Conservation (phyloP, 2,113 vertebrate genomes). For the Rhizomys pruinosus region DNA sequence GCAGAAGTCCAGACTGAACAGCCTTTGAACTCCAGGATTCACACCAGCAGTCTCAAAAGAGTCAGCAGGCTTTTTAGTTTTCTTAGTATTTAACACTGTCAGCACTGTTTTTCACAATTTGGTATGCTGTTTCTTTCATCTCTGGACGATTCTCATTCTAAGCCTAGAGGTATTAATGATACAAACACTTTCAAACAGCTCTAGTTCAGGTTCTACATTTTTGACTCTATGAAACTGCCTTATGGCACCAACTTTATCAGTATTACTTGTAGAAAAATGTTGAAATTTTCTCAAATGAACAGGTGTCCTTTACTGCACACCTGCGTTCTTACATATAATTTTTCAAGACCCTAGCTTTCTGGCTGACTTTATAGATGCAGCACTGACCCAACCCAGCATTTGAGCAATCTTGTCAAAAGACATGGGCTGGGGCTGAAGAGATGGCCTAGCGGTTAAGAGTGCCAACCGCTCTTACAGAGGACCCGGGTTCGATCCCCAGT, state of each 20-base stretch:
- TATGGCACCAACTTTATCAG: not conserved
- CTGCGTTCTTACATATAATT: not conserved
- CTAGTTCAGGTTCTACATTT: not conserved
- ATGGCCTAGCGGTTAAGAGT: too few relatives aligned
- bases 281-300: not conserved
- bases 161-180: not conserved
- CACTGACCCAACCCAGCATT: not conserved
- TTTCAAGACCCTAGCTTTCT: not conserved
- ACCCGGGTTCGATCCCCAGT: too few relatives aligned
- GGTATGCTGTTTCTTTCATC: not conserved
- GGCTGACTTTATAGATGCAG: not conserved
- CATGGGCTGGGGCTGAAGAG: too few relatives aligned
- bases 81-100: not conserved
- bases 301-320: not conserved
- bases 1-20: not conserved
- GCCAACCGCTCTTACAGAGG: too few relatives aligned
- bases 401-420: not conserved
- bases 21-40: not conserved
- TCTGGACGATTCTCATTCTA: not conserved
- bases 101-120: not conserved
- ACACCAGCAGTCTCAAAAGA: too few relatives aligned
- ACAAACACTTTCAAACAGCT: not conserved
- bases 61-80: not conserved
- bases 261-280: not conserved
- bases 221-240: not conserved